Evolutionary conservation across 1,140 invertebrate genomes (phyloP), one percentile per base, ranked within the genome.

Genomic region (Stratiolaelaps scimitus): DNA sequence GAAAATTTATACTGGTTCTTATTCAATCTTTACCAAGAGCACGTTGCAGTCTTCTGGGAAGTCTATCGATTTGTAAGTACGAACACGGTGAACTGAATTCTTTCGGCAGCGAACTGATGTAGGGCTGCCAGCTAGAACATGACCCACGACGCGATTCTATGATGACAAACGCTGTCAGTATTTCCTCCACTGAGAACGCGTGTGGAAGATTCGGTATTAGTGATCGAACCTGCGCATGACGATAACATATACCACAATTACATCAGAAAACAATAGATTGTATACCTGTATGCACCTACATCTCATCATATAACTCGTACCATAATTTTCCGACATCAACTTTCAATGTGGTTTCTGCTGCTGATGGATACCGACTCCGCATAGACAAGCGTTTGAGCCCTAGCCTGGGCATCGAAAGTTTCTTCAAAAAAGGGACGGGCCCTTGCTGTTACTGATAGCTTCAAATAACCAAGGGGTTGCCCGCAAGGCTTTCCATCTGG

Each of bases 91-190:
- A 73, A 7, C 79, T 78, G 69, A 81, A 82, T 43, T 68, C 70
- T 4, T 66, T 53, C 0, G 85, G 85, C 43, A 87, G 71, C 26
- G 78, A 78, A 26, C 79, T 73, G 44, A 86, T 72, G 70, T 86
- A 87, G 17, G 73, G 71, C 47, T 68, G 69, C 76, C 77, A 78
- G 17, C 53, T 29, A 5, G 77, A 78, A 4, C 68, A 28, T n/a
- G 44, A 23, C 7, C 69, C 69, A 43, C 71, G 71, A 29, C 67
- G 48, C 43, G 45, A 71, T 69, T 79, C 76, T 65, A 77, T 76
- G 65, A 82, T 70, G 17, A 86, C 69, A 73, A 84, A 86, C n/a
- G 81, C 70, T n/a, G 82, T 74, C 28, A 86, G 69, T 26, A 68
- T 65, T 43, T 70, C 46, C 28, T 69, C 64, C 29, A 64, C 53